These are phyloP conservation scores for Gallinago nigripennis DNA, from an alignment of 2,797 vertebrate genomes.

Conservation along the genomic window DNA sequence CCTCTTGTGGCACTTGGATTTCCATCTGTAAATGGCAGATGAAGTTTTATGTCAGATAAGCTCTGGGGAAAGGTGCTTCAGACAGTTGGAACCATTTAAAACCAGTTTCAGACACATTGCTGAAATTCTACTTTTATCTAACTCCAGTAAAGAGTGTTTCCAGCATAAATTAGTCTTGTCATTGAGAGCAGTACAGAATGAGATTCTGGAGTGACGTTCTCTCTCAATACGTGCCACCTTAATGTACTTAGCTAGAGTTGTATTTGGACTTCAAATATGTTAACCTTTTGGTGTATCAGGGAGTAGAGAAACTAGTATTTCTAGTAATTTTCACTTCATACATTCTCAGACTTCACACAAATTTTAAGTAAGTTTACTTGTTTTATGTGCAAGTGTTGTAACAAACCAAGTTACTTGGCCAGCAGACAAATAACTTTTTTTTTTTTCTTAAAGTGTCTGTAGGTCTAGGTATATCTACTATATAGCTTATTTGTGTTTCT, in stretches of 20 bases:
- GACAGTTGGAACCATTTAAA: neutral
- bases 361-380: neutral
- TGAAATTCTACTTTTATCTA: neutral
- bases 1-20: neutral
- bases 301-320: neutral
- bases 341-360: neutral
- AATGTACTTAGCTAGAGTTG: neutral
- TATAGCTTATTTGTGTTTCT: neutral
- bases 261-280: neutral
- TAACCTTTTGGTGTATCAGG: neutral
- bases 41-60: neutral
- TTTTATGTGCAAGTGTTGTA: neutral
- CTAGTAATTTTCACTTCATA: neutral
- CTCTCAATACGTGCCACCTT: neutral
- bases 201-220: fast-evolving
- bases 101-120: neutral
- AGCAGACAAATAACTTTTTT: neutral
- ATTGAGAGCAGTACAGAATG: neutral
- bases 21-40: neutral
- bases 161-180: neutral
- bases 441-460: neutral
- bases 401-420: neutral
- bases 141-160: neutral
- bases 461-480: neutral
- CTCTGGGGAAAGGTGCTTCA: neutral